phyloP scores from a whole-genome alignment of 2,888 invertebrate species.

The Drepanosiphum platanoidis region DNA sequence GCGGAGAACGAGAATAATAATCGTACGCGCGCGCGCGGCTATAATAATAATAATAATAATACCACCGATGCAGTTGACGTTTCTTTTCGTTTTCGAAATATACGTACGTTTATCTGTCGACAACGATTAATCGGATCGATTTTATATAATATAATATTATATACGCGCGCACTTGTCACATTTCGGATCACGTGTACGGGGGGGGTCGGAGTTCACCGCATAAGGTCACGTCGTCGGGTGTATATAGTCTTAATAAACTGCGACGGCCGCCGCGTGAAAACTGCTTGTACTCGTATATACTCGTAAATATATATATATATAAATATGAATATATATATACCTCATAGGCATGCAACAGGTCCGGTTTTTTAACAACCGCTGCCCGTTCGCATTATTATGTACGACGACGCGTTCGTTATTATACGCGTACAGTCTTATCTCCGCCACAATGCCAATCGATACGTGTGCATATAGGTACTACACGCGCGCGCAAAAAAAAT shows the following conservation, averaged over 20 bases:
- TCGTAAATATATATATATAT: not conserved
- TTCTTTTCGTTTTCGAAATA: conserved; percentile 7
- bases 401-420: not conserved
- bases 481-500: not conserved
- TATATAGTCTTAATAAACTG: not conserved
- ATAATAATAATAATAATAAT: not conserved
- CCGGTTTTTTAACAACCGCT: not conserved
- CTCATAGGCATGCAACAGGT: not conserved
- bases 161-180: conserved; percentile 12
- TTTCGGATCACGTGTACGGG: not conserved
- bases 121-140: not conserved
- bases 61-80: not conserved
- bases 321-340: not conserved
- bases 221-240: not conserved
- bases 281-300: not conserved
- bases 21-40: not conserved
- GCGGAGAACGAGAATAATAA: not conserved
- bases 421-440: not conserved
- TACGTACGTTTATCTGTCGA: conserved; percentile 1
- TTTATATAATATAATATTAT: not conserved
- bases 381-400: not conserved
- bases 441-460: not conserved
- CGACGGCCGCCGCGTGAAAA: not conserved
- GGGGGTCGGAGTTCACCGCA: not conserved
- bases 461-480: not conserved